phyloP scores from a whole-genome alignment of 2,113 vertebrate species.

The Chrysochloris asiatica region DNA sequence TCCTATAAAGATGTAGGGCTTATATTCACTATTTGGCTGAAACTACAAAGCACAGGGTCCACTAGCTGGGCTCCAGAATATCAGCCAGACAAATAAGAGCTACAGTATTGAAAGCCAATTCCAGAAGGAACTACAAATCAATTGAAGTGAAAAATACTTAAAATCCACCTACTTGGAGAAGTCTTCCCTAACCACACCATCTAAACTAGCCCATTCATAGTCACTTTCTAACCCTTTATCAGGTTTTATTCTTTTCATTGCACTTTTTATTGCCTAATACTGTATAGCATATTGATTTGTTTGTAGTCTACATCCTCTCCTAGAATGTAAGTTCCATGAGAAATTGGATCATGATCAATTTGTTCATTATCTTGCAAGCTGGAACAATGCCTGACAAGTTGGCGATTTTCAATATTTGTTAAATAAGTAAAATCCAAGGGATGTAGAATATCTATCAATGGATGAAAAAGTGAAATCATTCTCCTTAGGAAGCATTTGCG shows the following conservation, averaged over 20 bases:
- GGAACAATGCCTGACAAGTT: not conserved
- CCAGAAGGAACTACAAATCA: not conserved
- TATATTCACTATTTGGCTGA: not conserved
- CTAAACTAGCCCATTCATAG: not conserved
- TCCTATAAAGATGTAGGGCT: not conserved
- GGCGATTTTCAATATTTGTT: not conserved
- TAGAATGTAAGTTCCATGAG: not conserved
- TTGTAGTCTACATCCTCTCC: not conserved
- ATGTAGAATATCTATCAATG: not conserved
- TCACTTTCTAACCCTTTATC: not conserved
- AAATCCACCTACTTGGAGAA: not conserved
- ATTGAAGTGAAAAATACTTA: not conserved
- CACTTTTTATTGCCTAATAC: too few relatives aligned
- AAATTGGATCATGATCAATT: not conserved
- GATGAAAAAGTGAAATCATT: not conserved
- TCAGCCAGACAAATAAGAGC: not conserved
- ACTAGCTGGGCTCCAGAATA: not conserved
- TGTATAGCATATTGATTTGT: not conserved
- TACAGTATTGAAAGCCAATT: not conserved
- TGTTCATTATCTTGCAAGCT: not conserved
- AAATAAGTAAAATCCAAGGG: not conserved
- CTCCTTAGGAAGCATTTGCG: not conserved
- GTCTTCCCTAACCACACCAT: not conserved
- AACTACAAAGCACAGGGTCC: not conserved
- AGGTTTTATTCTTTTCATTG: not conserved